These are phyloP conservation scores for Girardinus metallicus DNA, from an alignment of 2,797 vertebrate genomes.

Conservation along the genomic window DNA sequence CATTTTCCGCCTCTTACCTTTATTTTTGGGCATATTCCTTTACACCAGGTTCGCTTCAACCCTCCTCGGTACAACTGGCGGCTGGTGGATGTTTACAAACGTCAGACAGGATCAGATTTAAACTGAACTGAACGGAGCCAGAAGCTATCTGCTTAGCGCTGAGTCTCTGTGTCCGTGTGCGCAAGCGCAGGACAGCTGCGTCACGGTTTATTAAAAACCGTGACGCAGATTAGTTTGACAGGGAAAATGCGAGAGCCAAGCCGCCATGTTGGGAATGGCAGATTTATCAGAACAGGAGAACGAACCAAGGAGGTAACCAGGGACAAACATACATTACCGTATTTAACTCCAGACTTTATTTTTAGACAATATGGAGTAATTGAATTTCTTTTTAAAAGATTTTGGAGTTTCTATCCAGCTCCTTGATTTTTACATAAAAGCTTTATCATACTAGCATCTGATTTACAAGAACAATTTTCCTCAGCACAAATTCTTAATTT, in stretches of 20 bases:
- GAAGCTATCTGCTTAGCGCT: conserved; percentile 28
- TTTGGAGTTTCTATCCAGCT: neutral
- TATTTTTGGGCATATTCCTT: conserved; percentile 85
- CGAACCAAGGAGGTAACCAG: neutral
- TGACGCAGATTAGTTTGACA: neutral
- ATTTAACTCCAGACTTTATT: neutral
- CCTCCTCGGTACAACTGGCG: conserved; percentile 15
- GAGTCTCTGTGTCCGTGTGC: conserved; percentile 17
- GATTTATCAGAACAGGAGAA: neutral
- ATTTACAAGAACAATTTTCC: neutral
- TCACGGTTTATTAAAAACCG: conserved; percentile 66
- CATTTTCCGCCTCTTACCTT: conserved; percentile 68
- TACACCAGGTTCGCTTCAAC: conserved; percentile 35
- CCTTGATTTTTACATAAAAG: neutral
- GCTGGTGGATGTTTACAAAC: conserved; percentile 19
- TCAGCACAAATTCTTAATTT: neutral
- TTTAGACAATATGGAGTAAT: neutral
- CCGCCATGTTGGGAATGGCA: neutral
- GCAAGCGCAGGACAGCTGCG: conserved; percentile 42
- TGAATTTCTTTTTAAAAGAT: neutral
- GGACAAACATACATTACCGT: neutral
- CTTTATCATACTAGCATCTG: neutral
- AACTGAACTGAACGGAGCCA: neutral
- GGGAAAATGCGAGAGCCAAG: neutral
- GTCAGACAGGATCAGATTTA: neutral